Evolutionary conservation across 2,888 invertebrate species (phyloP).

Genomic region (Cryptocephalus moraei): DNA sequence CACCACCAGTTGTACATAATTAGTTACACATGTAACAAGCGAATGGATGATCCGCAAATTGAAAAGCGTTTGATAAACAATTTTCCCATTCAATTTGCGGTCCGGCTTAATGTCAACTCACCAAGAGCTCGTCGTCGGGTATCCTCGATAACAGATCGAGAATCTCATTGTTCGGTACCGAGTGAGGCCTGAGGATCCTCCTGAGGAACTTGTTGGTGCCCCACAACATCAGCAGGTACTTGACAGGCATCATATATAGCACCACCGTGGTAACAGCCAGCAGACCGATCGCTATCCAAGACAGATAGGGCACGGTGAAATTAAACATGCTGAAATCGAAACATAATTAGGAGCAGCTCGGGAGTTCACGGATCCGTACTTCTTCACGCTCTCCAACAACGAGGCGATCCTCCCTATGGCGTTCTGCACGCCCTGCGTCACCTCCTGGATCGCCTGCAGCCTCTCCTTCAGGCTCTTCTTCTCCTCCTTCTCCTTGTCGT

Average conservation of each 20-base stretch:
- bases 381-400: constrained; percentile 88
- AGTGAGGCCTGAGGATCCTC: constrained; percentile 83
- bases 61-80: no score
- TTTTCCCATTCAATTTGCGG: no score
- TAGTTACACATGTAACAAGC: constrained; percentile 3
- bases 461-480: constrained; percentile 91
- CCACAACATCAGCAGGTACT: constrained; percentile 86
- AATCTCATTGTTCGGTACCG: constrained; percentile 94
- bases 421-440: constrained; percentile 93
- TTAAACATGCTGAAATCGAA: constrained; percentile 69
- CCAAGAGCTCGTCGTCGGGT: constrained; percentile 87
- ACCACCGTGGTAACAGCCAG: constrained; percentile 64
- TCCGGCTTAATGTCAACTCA: constrained; percentile 47
- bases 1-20: constrained; percentile 17
- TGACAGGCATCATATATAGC: constrained; percentile 79
- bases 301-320: constrained; percentile 93
- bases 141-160: constrained; percentile 89
- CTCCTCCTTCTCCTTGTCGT: constrained; percentile 78
- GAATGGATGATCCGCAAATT: no score
- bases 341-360: neutral
- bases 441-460: constrained; percentile 92
- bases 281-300: constrained; percentile 79
- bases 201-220: constrained; percentile 91
- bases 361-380: constrained; percentile 50
- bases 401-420: constrained; percentile 89